Conservation (phyloP, 1,140 invertebrate species). For the Zaprionus lachaisei region DNA sequence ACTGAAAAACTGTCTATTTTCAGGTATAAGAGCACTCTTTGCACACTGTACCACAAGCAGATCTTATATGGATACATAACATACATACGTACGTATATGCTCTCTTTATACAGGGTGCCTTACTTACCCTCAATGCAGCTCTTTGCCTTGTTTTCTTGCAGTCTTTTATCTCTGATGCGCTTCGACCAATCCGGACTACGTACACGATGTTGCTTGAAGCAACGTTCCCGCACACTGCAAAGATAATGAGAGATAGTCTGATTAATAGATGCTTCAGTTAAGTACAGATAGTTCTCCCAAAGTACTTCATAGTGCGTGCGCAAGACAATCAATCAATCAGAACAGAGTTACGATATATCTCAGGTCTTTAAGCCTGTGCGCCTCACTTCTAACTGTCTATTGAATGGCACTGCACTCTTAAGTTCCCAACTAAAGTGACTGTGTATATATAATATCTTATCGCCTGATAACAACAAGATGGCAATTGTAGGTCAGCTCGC, state of each 20-base stretch:
- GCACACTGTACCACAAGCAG: not conserved
- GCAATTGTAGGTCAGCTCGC: constrained; percentile 64
- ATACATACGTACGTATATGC: not conserved
- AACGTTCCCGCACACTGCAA: constrained; percentile 84
- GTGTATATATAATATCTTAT: constrained; percentile 58
- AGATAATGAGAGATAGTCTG: constrained; percentile 17
- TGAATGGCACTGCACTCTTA: constrained; percentile 2
- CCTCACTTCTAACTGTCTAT: constrained; percentile 20
- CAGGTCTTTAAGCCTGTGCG: constrained; percentile 7
- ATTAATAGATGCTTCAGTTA: constrained; percentile 26
- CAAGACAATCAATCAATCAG: constrained; percentile 48
- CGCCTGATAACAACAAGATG: constrained; percentile 51
- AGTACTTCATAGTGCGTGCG: constrained; percentile 41
- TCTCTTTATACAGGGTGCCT: not conserved
- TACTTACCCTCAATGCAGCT: constrained; percentile 80
- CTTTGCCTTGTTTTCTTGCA: constrained; percentile 79
- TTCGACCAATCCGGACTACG: constrained; percentile 85
- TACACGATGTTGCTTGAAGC: constrained; percentile 81
- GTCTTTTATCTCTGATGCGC: constrained; percentile 85
- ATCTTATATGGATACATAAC: not conserved
- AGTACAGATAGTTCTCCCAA: not conserved
- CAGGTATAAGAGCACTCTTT: not conserved
- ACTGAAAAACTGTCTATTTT: constrained; percentile 5
- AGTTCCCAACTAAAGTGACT: constrained; percentile 11
- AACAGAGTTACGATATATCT: not conserved